Base-by-base conservation (phyloP, 2,113 vertebrate species). In the Sula dactylatra region DNA sequence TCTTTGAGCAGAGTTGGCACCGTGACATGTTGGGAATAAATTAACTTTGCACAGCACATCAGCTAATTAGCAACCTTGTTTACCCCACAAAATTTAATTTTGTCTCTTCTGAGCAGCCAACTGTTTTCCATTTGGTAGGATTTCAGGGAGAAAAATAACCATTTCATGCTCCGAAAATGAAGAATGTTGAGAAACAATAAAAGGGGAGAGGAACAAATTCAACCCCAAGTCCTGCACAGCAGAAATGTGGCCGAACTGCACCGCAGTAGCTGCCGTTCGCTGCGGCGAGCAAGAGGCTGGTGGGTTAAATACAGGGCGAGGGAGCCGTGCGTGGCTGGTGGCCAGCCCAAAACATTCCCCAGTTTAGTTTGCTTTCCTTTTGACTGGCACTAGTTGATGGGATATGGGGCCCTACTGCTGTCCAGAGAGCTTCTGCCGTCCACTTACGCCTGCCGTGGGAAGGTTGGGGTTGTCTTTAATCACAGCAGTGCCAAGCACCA, bases 31-130 rank as follows among this genome's bases (percentile, higher is more conserved):
- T 66, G 73, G 77, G 85, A 95, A 95, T 92, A 80, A 94, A 95
- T 96, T 90, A 65, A 88, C 84, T 96, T 95, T 87, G 86, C 94
- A 78, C 73, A 42, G 94, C 55, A 24, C 84, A 83, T 93, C 96
- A 77, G 82, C 95, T 96, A 95, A 95, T 97, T 95, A 96, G 91
- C 93, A 94, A 78, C 96, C 96, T 95, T 95, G 93, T 94, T 96
- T 96, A 95, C 84, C 93, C 95, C 95, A 85, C 96, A 89, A 94
- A 85, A 96, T 87, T 94, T 82, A 95, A 97, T 97, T 97, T 96
- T 87, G 81, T 96, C 95, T 96, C 91, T 96, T 96, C 77, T 77
- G 89, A 93, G 94, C 94, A 70, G 89, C 95, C 95, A 97, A 95
- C 93, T 94, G 89, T 77, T 95, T 97, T 87, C 95, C 73, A 94